Percentiles rank a stretch among this genome's conserved stretches.
These are phyloP conservation scores for Rousettus madagascariensis DNA, from an alignment of 2,797 vertebrate genomes.

Conservation along the genomic window DNA sequence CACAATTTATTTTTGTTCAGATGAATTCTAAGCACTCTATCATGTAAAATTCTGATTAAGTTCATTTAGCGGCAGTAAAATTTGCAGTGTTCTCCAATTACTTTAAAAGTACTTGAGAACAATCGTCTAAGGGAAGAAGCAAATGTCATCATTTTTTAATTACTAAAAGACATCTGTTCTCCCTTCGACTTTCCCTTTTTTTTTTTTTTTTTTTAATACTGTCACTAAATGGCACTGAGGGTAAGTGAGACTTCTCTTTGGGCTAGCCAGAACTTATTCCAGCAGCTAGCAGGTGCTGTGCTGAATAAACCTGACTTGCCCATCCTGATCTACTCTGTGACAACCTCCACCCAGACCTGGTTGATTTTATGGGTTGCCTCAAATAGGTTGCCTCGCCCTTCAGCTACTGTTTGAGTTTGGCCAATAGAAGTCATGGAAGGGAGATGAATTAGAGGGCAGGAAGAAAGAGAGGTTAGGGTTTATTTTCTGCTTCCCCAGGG, in stretches of 20 bases:
- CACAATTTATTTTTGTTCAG: neutral
- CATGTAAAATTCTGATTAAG: neutral
- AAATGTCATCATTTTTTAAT: neutral
- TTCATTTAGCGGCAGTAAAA: slow-evolving; percentile 8
- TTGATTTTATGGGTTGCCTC: neutral
- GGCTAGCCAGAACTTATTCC: neutral
- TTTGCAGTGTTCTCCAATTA: neutral
- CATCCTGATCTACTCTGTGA: neutral
- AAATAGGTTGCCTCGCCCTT: neutral
- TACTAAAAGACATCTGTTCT: neutral
- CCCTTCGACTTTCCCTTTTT: neutral
- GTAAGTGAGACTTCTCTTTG: neutral
- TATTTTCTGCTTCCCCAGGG: neutral
- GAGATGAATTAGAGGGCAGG: neutral
- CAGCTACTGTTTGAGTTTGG: neutral
- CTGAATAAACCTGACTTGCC: neutral
- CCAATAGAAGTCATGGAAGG: neutral
- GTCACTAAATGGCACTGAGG: neutral
- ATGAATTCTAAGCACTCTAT: neutral
- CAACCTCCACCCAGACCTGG: neutral
- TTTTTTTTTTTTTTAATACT: too few species aligned
- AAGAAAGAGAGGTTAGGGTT: neutral
- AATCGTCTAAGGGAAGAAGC: neutral
- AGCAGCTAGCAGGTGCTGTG: neutral
- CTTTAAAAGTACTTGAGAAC: neutral